Evolutionary conservation across 2,888 invertebrate species (phyloP).

Genomic region (Panopea generosa): DNA sequence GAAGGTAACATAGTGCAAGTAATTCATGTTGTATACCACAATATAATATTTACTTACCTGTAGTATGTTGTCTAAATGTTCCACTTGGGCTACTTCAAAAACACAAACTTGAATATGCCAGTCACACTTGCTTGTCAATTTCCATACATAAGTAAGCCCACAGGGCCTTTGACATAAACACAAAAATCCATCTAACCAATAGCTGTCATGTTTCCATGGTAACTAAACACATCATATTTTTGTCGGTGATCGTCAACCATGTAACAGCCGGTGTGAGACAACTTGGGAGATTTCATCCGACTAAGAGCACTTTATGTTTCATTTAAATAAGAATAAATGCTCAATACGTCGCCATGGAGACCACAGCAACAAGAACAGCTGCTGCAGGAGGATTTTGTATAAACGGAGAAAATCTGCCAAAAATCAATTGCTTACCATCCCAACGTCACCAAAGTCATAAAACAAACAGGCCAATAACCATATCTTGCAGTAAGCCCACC

Average conservation of each 20-base stretch:
- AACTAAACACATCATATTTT: slow-evolving; percentile 67
- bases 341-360: slow-evolving; percentile 49
- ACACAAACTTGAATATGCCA: too few relatives aligned
- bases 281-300: slow-evolving; percentile 38
- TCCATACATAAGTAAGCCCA: slow-evolving; percentile 22
- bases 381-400: slow-evolving; percentile 45
- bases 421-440: slow-evolving; percentile 52
- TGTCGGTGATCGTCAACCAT: slow-evolving; percentile 46
- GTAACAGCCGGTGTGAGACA: slow-evolving; percentile 57
- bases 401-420: slow-evolving; percentile 35
- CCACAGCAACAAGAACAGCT: slow-evolving; percentile 57
- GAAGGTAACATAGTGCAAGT: too few relatives aligned
- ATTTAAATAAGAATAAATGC: slow-evolving; percentile 59
- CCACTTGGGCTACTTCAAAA: too few relatives aligned
- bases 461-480: not conserved
- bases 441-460: slow-evolving; percentile 3
- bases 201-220: slow-evolving; percentile 67
- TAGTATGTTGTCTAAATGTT: too few relatives aligned
- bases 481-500: too few relatives aligned
- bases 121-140: too few relatives aligned
- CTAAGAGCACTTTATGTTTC: slow-evolving; percentile 28
- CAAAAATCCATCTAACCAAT: slow-evolving; percentile 53
- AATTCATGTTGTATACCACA: too few relatives aligned
- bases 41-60: too few relatives aligned
- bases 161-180: slow-evolving; percentile 17